Evolutionary conservation across 2,113 vertebrate genomes (phyloP), one percentile per base, ranked within the genome.

Genomic region (Phaethon lepturus): DNA sequence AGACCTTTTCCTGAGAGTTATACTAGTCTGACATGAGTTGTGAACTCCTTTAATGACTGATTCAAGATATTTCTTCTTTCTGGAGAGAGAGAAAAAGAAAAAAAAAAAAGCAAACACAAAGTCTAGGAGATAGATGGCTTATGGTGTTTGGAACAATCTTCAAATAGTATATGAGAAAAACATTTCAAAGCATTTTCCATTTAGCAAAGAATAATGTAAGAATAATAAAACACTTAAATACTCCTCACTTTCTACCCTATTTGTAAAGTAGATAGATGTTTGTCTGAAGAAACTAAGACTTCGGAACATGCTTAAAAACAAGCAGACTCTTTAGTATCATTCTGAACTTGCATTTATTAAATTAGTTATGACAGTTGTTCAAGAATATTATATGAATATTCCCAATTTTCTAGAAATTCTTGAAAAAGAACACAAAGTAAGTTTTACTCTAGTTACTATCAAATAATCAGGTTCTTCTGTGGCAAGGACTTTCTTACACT

Each of bases 11-110:
- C 72, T 90, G 42, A 63, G 38, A 90, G 82, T 88, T 86, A 90
- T 20, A 50, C 42, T 75, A 77, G 58, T 66, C n/a, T 92, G 82
- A 94, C 88, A 86, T 52, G 3, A 31, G 87, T 89, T 91, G 91
- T 94, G 91, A 95, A 93, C 87, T 85, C 74, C 64, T 58, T 71
- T 93, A 83, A 92, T 71, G 75, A 83, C 88, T 77, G 64, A 92
- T 77, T 67, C 75, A 81, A 94, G 47, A 63, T 31, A 31, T 91
- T 88, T 66, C 93, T 90, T 79, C 23, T 62, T 90, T 85, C 35
- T 40, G 33, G 19, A 93, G 33, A 52, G n/a, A 63, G 23, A 7
- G 6, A 4, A 38, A 66, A 64, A 40, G 56, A n/a, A 1, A 44
- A 67, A 84, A 22, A 23, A 50, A 40, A 86, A 93, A 75, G 11